These are phyloP conservation scores for Drosophila burlai DNA, from an alignment of 1,140 invertebrate species.

Conservation along the genomic window DNA sequence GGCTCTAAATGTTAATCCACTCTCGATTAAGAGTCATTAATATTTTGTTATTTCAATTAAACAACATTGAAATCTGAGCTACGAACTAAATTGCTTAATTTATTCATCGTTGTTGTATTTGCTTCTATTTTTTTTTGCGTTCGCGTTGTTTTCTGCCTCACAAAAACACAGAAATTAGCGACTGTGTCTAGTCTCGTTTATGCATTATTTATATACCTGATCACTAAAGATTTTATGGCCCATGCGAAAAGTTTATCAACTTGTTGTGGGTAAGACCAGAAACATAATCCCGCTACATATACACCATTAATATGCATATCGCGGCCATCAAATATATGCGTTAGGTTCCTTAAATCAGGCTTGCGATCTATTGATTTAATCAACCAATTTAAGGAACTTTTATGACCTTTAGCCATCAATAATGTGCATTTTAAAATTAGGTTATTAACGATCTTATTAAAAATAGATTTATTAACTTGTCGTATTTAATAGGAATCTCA, in stretches of 20 bases:
- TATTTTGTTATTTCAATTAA: constrained; percentile 65
- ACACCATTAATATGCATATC: constrained; percentile 40
- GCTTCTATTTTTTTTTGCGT: constrained; percentile 22
- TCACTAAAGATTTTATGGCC: constrained; percentile 47
- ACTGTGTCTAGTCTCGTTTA: constrained; percentile 59
- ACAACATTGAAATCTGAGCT: constrained; percentile 43
- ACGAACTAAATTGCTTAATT: constrained; percentile 60
- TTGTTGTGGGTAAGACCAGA: constrained; percentile 46
- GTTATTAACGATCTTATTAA: neutral
- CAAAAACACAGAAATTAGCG: constrained; percentile 56
- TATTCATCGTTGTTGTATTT: constrained; percentile 40
- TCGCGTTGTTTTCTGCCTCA: constrained; percentile 18
- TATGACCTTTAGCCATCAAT: neutral
- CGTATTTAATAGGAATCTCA: neutral
- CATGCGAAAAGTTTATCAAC: constrained; percentile 51
- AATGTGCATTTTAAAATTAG: neutral
- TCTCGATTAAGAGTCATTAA: constrained; percentile 53
- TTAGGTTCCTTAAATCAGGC: constrained; percentile 30
- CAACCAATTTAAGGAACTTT: constrained; percentile 4
- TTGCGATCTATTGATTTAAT: constrained; percentile 13
- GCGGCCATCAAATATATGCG: constrained; percentile 8
- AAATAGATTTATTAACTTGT: neutral
- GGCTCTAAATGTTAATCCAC: constrained; percentile 46
- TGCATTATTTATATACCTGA: constrained; percentile 60
- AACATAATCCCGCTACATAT: constrained; percentile 34